Base-by-base conservation (phyloP, 1,140 invertebrate genomes). In the Papilio polytes region DNA sequence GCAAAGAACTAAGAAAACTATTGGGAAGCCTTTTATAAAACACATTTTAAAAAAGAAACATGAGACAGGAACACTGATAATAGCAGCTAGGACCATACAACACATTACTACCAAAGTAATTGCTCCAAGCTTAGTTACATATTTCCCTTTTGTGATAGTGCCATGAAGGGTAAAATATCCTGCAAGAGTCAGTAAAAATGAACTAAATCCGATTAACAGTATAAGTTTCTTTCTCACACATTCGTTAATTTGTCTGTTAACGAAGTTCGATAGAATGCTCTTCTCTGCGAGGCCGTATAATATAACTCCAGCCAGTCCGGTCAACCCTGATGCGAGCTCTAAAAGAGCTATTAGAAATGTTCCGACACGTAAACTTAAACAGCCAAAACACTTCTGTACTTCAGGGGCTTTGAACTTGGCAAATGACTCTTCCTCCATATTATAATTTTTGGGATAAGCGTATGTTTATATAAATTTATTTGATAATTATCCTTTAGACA, bases 221-320 rank as follows among this genome's bases (percentile, higher is more conserved):
- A 87, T 46, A 1, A 84, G 51, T 44, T 72, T 51, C 79, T 86
- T 87, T 63, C 83, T 85, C 26, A 83, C 20, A 56, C 36, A 44
- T 13, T 83, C 73, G 22, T 84, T 53, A 0, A 74, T 22, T 48
- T 66, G 15, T 41, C n/a, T 63, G 7, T 12, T n/a, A 0, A 80
- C 4, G 66, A 82, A 83, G 26, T 79, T 20, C 0, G 74, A 26
- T 18, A 84, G 9, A n/a, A 82, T 74, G n/a, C 74, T 82, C 12
- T 86, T 22, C 59, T 86, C 81, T 7, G 84, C 82, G 3, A 85
- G 51, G 2, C 82, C 82, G 41, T 83, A 88, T 3, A 88, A 4
- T 2, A 86, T 31, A 2, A 88, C 74, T 3, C 80, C 82, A 4
- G 83, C 36, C 7, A 88, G 10, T 0, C 83, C 81, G 1, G 80